These are phyloP conservation scores for Trachythela sp. DNA, from an alignment of 64 coral and sea anemone species.

Conservation along the genomic window DNA sequence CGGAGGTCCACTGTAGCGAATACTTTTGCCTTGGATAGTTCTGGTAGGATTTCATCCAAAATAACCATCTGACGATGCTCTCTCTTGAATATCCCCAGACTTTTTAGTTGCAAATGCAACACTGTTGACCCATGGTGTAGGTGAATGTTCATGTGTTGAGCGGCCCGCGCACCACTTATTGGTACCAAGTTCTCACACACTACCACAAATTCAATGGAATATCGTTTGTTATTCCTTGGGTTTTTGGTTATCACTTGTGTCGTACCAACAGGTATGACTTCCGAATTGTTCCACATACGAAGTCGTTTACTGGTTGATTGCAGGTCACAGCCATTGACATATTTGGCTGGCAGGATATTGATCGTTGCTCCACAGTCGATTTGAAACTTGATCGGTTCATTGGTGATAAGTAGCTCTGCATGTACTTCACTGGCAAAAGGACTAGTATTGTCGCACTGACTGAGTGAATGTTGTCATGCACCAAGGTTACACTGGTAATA, in stretches of 20 bases:
- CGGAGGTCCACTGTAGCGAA: conserved; percentile 21
- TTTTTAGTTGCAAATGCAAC: not conserved
- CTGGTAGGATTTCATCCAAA: conserved; percentile 22
- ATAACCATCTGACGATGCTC: not conserved
- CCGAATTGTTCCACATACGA: conserved; percentile 21
- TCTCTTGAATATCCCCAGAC: conserved; percentile 10
- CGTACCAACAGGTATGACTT: not conserved
- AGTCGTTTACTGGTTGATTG: not conserved
- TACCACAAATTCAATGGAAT: not conserved
- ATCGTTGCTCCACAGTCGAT: conserved; percentile 19
- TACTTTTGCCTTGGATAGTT: not conserved
- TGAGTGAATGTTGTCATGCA: not conserved
- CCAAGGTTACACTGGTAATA: not conserved
- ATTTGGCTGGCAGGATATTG: conserved; percentile 5
- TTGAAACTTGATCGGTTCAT: not conserved
- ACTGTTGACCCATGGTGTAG: not conserved
- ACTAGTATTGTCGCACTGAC: conserved; percentile 1
- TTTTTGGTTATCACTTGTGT: not conserved
- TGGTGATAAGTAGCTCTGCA: not conserved
- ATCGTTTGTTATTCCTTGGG: not conserved
- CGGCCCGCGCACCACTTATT: not conserved
- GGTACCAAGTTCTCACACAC: not conserved
- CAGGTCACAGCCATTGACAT: not conserved
- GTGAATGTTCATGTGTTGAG: not conserved
- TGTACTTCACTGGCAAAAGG: not conserved